phyloP scores from a whole-genome alignment of 2,888 invertebrate genomes.

The Drosophila stalkeri region DNA sequence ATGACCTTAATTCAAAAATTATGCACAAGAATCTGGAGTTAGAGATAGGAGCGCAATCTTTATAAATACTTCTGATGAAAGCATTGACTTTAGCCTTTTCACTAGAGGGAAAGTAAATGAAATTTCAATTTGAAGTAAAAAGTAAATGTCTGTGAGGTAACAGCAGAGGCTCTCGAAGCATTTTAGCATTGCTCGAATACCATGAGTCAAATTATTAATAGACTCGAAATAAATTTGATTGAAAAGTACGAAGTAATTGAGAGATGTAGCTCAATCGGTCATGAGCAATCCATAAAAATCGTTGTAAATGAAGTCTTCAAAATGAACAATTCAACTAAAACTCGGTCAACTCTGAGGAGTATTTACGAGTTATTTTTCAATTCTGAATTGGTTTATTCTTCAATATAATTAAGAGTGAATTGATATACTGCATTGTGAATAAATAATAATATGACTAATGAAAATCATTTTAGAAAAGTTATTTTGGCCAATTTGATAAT shows the following conservation, averaged over 20 bases:
- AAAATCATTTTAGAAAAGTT: no score
- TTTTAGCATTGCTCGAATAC: no score
- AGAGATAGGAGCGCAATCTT: constrained; percentile 1
- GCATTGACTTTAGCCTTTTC: constrained; percentile 13
- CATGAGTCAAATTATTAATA: neutral
- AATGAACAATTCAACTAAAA: no score
- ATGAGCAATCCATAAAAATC: neutral
- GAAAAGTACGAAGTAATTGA: neutral
- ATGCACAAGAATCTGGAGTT: constrained; percentile 29
- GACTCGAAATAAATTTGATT: neutral
- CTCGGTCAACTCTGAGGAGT: no score
- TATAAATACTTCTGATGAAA: constrained; percentile 9
- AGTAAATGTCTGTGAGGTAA: neutral
- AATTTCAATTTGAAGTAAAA: neutral
- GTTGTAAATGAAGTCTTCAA: no score
- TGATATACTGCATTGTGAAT: neutral
- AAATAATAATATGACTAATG: neutral
- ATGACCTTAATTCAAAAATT: constrained; percentile 49
- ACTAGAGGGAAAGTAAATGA: neutral
- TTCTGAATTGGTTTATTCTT: no score
- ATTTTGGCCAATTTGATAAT: neutral
- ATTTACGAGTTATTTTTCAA: no score
- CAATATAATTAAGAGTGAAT: no score
- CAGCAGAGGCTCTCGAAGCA: neutral
- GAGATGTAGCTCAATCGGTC: neutral